A percentile compares a stretch with the other conserved stretches of the same genome.
Conservation (phyloP, 1,140 invertebrate species). For the Papilio machaon region DNA sequence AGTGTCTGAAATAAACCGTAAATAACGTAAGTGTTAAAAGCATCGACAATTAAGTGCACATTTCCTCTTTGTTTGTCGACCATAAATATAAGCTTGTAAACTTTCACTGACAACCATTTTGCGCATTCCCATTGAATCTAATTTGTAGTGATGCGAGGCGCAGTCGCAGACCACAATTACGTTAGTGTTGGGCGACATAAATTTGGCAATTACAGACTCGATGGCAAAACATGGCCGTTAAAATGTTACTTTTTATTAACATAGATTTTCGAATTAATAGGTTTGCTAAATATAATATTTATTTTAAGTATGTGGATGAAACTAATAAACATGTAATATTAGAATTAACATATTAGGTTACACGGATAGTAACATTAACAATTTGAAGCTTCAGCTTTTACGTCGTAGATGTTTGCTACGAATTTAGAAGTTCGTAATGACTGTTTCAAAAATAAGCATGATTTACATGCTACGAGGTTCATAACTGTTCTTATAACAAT, state of each 20-base stretch:
- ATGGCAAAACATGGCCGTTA: constrained; percentile 67
- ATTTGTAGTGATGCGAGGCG: constrained; percentile 77
- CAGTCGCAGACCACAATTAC: constrained; percentile 71
- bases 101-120: constrained; percentile 65
- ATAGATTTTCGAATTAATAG: background rate
- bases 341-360: no score
- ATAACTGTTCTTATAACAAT: background rate
- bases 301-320: no score
- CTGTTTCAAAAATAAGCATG: no score
- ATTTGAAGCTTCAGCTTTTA: background rate
- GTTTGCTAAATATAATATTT: no score
- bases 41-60: constrained; percentile 35
- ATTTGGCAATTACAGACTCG: constrained; percentile 76
- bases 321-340: no score
- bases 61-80: constrained; percentile 53
- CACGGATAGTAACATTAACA: no score
- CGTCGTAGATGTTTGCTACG: background rate
- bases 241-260: constrained; percentile 52
- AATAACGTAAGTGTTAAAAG: constrained; percentile 4
- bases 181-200: constrained; percentile 75
- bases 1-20: background rate
- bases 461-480: no score
- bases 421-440: background rate
- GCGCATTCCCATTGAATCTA: constrained; percentile 71
- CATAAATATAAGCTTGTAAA: constrained; percentile 55